Evolutionary conservation across 1,140 invertebrate genomes (phyloP).

Genomic region (Drosophila albomicans): DNA sequence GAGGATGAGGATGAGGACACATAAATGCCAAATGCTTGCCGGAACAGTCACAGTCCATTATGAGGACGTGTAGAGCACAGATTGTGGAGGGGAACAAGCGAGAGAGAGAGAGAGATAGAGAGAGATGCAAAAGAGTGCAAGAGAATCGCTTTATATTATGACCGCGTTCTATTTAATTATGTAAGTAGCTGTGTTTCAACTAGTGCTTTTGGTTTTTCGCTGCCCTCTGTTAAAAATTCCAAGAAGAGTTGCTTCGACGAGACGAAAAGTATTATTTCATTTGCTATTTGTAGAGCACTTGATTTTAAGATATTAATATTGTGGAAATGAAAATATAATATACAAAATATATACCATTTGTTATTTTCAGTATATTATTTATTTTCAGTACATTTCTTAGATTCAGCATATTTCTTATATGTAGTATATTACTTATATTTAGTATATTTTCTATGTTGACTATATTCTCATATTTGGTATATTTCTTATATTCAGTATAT

Average conservation of each 20-base stretch:
- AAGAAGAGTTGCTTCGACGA: background rate
- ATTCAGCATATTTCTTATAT: too few species aligned
- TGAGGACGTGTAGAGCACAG: background rate
- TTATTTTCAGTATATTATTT: too few species aligned
- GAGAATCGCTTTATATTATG: conserved; percentile 11
- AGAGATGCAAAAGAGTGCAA: background rate
- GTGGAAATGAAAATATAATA: too few species aligned
- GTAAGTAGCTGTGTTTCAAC: conserved; percentile 49
- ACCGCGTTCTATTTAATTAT: conserved; percentile 57
- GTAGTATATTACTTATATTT: too few species aligned
- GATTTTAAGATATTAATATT: too few species aligned
- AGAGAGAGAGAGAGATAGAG: background rate
- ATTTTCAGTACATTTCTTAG: too few species aligned
- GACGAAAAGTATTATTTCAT: background rate
- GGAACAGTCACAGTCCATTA: conserved; percentile 11
- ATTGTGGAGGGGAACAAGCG: background rate
- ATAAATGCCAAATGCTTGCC: conserved; percentile 22
- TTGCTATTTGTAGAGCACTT: too few species aligned
- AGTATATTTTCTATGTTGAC: too few species aligned
- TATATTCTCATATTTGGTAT: too few species aligned
- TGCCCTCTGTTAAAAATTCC: background rate
- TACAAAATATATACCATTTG: too few species aligned
- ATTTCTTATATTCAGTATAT: too few species aligned
- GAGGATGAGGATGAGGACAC: background rate
- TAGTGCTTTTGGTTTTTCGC: background rate